Evolutionary conservation across 2,888 invertebrate genomes (phyloP), one percentile per base, ranked within the genome.

Genomic region (Noctua janthina): DNA sequence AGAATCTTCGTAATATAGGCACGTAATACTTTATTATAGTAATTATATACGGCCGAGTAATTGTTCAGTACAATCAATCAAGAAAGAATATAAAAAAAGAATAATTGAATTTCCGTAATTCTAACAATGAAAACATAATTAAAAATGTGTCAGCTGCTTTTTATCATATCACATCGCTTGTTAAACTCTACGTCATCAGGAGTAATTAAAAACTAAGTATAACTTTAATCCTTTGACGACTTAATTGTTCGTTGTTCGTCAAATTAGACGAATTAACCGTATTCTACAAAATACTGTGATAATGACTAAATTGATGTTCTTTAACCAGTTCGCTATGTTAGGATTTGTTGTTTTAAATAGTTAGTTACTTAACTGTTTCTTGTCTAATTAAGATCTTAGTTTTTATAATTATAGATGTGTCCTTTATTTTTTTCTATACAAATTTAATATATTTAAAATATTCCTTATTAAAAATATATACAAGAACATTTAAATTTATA

Each of bases 251-350:
- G 20, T 68, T 78, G 75, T 81, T 64, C 1, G 20, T 68, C 56
- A 83, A 87, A 88, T 88, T 82, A 84, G 86, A 85, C 86, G 88
- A 92, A 92, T 92, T 90, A 90, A 69, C 62, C 54, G 23, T 87
- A 87, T 73, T 74, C 59, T 66, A 87, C 79, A 88, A 89, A 90
- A 89, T 86, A 91, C 83, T 75, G 79, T 85, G 85, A 82, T 93
- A 93, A 94, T 92, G 78, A 91, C 90, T 89, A 90, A 93, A 93
- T 93, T 92, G 91, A 74, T 77, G 82, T 88, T 79, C 85, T 90
- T 91, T 81, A 82, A 82, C 78, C 81, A 77, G 78, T 88, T 84
- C 23, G 17, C 23, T 35, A 49, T 77, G 71, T 74, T 15, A 5
- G 39, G n/a, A 39, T 71, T 73, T 35, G 15, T 79, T 66, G 82